Percentiles rank a stretch among this genome's conserved stretches.
Conservation (phyloP, 1,140 invertebrate genomes). For the Aphelinus certus region DNA sequence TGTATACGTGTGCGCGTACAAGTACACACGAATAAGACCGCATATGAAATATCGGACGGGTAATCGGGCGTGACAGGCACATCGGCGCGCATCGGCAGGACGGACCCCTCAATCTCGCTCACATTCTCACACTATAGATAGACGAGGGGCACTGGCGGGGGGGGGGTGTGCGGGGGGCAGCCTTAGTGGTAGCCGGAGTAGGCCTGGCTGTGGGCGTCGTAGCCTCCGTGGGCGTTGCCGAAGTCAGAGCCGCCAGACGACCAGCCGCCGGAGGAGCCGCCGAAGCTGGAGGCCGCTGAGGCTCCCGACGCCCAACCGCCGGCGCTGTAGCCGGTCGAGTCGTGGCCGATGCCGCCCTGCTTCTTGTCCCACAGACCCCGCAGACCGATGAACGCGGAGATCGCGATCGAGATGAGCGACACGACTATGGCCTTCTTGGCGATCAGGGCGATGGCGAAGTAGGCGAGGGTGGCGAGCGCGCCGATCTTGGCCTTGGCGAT, state of each 20-base stretch:
- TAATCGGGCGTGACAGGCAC: too few species aligned
- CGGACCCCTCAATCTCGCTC: too few species aligned
- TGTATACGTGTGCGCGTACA: too few species aligned
- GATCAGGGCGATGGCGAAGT: slow-evolving; percentile 70
- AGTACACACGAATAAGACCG: too few species aligned
- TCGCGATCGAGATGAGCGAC: slow-evolving; percentile 71
- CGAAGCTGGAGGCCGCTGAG: background rate
- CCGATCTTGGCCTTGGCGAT: slow-evolving; percentile 72
- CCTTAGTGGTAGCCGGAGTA: slow-evolving; percentile 53
- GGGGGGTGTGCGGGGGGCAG: too few species aligned
- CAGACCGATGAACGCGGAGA: slow-evolving; percentile 70
- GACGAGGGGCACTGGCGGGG: too few species aligned
- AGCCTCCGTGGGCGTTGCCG: slow-evolving; percentile 31
- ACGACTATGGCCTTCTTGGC: slow-evolving; percentile 75
- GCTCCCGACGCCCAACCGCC: slow-evolving; percentile 54
- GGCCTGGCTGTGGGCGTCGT: slow-evolving; percentile 51
- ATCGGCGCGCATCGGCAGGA: too few species aligned
- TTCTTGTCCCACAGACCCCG: slow-evolving; percentile 61
- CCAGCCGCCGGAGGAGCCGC: slow-evolving; percentile 48
- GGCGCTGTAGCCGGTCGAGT: slow-evolving; percentile 56
- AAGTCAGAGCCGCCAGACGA: slow-evolving; percentile 55
- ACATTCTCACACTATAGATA: too few species aligned
- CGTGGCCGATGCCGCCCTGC: slow-evolving; percentile 54
- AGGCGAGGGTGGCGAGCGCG: slow-evolving; percentile 67
- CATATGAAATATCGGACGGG: too few species aligned